Base-by-base conservation (phyloP, 2,113 vertebrate species). In the Carassius gibelio region DNA sequence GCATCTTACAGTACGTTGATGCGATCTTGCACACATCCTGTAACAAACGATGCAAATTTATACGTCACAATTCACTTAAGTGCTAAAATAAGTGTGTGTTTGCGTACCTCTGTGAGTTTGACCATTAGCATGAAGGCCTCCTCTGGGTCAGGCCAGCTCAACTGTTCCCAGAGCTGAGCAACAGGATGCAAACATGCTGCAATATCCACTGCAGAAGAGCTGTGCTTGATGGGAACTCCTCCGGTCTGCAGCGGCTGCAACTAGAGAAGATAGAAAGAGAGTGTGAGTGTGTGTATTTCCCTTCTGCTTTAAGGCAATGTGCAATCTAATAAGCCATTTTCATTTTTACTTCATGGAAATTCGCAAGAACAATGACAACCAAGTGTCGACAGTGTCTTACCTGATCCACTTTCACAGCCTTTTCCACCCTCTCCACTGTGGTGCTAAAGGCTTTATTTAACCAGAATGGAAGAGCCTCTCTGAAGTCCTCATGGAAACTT, bases 101-200 rank as follows among this genome's bases (percentile, higher is more conserved):
- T 81, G 77, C 34, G 59, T 85, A 99, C 98, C 97, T 99, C 97
- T 4, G 97, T 96, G 1, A 99, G 94, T 87, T 99, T 99, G 91
- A 99, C 98, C 92, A 98, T 98, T 87, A 99, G 96, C 97, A 99
- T 99, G 91, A 99, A 99, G 84, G 96, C 97, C 89, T 98, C 97
- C 87, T 98, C 98, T 0, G 97, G 96, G 89, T 99, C 97, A 0
- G 97, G 98, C 98, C 98, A 99, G 90, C 90, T 95, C 82, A 99
- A 94, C 91, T 99, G 96, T 86, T 94, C 95, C 95, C 97, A 98
- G 4, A 97, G 96, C 75, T 96, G 95, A 86, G 96, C 91, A 1
- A 99, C 96, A n/a, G 99, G 98, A 78, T 96, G 95, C 0, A 98
- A 94, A 87, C 97, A 99, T 1, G 96, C 95, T 21, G 96, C 97